phyloP scores from a whole-genome alignment of 2,888 invertebrate genomes.

The Cantharis flavilabris region DNA sequence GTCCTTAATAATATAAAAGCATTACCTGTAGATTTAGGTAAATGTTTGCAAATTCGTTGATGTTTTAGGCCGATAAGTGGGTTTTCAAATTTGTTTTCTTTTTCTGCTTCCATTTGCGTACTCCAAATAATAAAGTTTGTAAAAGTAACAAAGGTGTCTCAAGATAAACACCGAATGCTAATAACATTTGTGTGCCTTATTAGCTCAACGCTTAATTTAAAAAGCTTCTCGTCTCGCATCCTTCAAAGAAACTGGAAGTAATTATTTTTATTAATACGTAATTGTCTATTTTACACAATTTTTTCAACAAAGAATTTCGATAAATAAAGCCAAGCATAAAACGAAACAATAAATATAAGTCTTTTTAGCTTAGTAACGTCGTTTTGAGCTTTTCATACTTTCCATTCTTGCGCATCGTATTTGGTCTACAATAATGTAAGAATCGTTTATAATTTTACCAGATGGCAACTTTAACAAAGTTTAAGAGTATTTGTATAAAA shows the following conservation, averaged over 20 bases:
- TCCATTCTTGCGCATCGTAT: conserved; percentile 28
- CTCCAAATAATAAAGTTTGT: background rate
- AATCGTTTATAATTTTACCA: conserved; percentile 23
- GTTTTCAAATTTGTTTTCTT: conserved; percentile 6
- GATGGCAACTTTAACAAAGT: conserved; percentile 16
- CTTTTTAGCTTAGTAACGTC: conserved; percentile 3
- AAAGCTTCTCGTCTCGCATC: background rate
- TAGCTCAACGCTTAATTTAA: background rate
- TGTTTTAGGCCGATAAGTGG: conserved; percentile 21
- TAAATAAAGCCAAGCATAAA: background rate
- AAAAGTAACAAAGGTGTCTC: background rate
- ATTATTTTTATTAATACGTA: background rate
- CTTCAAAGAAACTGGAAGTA: background rate
- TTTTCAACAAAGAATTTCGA: background rate
- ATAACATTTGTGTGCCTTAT: background rate
- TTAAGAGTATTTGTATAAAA: conserved; percentile 27
- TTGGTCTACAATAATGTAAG: conserved; percentile 16
- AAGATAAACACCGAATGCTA: background rate
- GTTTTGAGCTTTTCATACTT: conserved; percentile 16
- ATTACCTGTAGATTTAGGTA: conserved; percentile 22
- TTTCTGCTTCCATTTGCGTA: background rate
- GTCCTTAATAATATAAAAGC: conserved; percentile 13
- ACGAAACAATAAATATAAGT: background rate
- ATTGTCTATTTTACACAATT: background rate
- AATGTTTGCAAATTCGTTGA: conserved; percentile 29